These are phyloP conservation scores for Rhagonycha lutea DNA, from an alignment of 2,888 invertebrate genomes.

Conservation along the genomic window DNA sequence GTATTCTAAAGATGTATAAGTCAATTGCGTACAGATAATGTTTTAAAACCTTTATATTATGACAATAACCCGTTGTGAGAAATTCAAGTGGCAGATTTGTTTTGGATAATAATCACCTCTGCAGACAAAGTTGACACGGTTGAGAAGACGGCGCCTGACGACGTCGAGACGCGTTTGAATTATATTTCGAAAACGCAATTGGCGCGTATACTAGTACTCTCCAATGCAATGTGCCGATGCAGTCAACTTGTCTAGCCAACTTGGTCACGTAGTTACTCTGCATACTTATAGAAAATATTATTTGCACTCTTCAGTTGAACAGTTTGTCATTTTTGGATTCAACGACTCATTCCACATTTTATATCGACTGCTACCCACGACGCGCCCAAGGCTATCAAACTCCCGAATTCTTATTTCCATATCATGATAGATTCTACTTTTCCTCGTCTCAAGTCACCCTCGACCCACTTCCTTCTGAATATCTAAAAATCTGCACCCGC, in stretches of 20 bases:
- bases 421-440: conserved; percentile 50
- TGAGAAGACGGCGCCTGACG: conserved; percentile 29
- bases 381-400: conserved; percentile 44
- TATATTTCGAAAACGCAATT: conserved; percentile 35
- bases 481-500: conserved; percentile 29
- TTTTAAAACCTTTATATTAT: background rate
- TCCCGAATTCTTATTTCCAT: conserved; percentile 51
- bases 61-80: conserved; percentile 6
- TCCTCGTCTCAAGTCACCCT: conserved; percentile 36
- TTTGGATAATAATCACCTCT: conserved; percentile 34
- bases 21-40: background rate
- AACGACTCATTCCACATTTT: conserved; percentile 13
- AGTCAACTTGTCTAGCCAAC: conserved; percentile 25
- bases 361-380: conserved; percentile 25
- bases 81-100: conserved; percentile 13
- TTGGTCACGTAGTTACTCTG: conserved; percentile 27
- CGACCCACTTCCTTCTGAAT: conserved; percentile 33
- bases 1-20: background rate
- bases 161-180: conserved; percentile 30
- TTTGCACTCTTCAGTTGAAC: conserved; percentile 21
- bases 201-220: conserved; percentile 24
- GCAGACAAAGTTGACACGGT: conserved; percentile 29
- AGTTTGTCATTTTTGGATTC: conserved; percentile 27
- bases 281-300: conserved; percentile 25
- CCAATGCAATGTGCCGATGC: conserved; percentile 28